Conservation (phyloP, 2,113 vertebrate genomes). For the Apeltes quadracus region DNA sequence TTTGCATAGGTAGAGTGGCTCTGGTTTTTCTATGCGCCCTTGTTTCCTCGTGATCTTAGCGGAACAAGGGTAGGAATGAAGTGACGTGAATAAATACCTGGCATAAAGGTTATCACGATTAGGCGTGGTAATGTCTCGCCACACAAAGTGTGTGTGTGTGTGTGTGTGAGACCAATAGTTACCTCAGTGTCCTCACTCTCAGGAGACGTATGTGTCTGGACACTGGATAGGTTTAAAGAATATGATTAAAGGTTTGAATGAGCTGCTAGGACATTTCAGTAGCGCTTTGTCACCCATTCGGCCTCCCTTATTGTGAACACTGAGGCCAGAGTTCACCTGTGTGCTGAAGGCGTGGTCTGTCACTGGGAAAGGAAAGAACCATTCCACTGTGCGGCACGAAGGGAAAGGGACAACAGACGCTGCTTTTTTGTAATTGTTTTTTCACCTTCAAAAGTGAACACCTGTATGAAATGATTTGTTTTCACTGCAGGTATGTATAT, state of each 20-base stretch:
- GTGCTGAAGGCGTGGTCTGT: constrained; percentile 48
- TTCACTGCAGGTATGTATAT: constrained; percentile 30
- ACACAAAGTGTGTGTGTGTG: too few relatives aligned
- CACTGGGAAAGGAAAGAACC: constrained; percentile 24
- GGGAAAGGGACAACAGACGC: neutral
- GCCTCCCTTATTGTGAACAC: constrained; percentile 3
- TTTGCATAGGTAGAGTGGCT: neutral
- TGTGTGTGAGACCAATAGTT: too few relatives aligned
- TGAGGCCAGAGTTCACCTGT: constrained; percentile 50
- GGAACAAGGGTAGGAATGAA: neutral
- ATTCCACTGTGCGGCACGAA: neutral
- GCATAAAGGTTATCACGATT: constrained; percentile 11
- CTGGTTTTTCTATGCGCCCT: neutral
- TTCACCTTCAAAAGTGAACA: neutral
- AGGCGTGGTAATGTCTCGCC: neutral
- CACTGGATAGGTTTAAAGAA: neutral
- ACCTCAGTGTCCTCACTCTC: neutral
- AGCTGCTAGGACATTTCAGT: constrained; percentile 8
- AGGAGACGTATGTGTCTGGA: neutral
- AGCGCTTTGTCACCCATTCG: constrained; percentile 12
- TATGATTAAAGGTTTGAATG: neutral
- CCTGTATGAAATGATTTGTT: neutral
- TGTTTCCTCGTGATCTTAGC: neutral
- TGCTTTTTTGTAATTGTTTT: neutral
- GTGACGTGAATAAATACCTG: constrained; percentile 11